Evolutionary conservation across 2,888 invertebrate species (phyloP).

Genomic region (Coenonympha arcania): DNA sequence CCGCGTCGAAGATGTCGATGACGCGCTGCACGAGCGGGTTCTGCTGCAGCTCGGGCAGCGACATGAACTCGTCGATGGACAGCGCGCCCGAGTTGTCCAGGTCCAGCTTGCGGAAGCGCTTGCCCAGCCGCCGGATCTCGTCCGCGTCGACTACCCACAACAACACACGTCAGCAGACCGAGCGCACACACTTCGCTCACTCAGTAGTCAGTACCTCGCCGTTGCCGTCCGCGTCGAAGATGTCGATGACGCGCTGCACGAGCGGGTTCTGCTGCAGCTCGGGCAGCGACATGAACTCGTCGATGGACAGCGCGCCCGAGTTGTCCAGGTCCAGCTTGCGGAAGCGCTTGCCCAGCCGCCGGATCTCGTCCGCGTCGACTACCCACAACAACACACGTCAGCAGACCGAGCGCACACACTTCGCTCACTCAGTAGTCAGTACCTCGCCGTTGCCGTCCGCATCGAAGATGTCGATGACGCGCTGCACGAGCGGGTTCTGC

Average conservation of each 20-base stretch:
- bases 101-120: conserved; percentile 98
- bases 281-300: conserved; percentile 99
- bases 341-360: conserved; percentile 98
- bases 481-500: conserved; percentile 99
- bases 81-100: conserved; percentile 98
- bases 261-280: conserved; percentile 99
- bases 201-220: conserved; percentile 96
- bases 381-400: no score
- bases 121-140: conserved; percentile 98
- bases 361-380: conserved; percentile 99
- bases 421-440: no score
- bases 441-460: conserved; percentile 99
- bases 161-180: no score
- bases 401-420: no score
- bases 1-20: conserved; percentile 99
- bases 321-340: conserved; percentile 99
- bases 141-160: conserved; percentile 99
- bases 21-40: conserved; percentile 99
- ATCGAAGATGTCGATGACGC: conserved; percentile 99
- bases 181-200: no score
- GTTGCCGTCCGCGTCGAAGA: conserved; percentile 99
- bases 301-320: conserved; percentile 97
- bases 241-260: conserved; percentile 99
- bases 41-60: conserved; percentile 98
- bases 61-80: conserved; percentile 99